phyloP scores from a whole-genome alignment of 2,797 vertebrate species.

The Pangasius djambal region DNA sequence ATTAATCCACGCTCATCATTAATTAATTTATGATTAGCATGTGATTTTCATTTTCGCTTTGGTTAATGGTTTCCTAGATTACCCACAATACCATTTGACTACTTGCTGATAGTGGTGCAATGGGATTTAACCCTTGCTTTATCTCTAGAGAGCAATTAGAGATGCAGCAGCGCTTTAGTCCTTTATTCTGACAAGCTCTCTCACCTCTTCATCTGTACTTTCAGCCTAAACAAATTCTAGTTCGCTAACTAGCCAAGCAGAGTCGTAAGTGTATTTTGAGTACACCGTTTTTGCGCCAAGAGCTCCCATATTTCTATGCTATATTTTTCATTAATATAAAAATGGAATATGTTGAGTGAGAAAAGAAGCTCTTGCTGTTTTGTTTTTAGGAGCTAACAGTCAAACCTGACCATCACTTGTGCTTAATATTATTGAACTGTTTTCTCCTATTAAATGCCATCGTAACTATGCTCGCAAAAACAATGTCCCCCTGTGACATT shows the following conservation, averaged over 20 bases:
- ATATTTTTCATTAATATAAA: not conserved
- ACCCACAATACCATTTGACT: not conserved
- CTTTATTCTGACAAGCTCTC: too few relatives aligned
- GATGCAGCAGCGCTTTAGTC: too few relatives aligned
- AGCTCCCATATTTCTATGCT: not conserved
- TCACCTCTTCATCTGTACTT: too few relatives aligned
- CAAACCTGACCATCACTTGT: not conserved
- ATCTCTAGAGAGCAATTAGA: too few relatives aligned
- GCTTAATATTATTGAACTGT: too few relatives aligned
- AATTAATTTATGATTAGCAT: not conserved
- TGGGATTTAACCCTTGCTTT: not conserved
- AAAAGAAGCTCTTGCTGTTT: not conserved
- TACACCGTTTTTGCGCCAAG: not conserved
- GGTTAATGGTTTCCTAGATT: not conserved
- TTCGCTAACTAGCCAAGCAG: too few relatives aligned
- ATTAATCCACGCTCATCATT: not conserved
- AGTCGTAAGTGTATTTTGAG: not conserved
- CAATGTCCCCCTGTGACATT: too few relatives aligned
- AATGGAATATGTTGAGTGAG: not conserved
- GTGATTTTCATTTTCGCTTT: not conserved
- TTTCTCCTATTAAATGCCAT: too few relatives aligned
- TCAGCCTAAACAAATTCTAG: too few relatives aligned
- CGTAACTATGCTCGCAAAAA: not conserved
- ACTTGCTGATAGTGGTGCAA: not conserved
- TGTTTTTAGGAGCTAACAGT: not conserved